Percentiles rank a stretch among this genome's conserved stretches.
Evolutionary conservation across 2,888 invertebrate species (phyloP).

Genomic region (Allygus modestus): DNA sequence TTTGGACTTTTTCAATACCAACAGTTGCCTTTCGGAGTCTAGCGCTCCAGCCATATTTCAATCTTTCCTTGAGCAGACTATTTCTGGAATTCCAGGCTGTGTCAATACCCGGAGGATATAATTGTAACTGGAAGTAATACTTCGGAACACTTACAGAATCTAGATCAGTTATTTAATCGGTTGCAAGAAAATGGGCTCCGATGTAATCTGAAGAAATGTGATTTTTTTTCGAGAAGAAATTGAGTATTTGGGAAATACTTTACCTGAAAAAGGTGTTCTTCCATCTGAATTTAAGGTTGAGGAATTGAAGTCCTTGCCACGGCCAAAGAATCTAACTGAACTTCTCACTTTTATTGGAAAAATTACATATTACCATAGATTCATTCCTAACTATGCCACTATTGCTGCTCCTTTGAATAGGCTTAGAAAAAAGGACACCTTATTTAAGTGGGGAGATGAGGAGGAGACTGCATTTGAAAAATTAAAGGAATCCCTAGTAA

Average conservation of each 20-base stretch:
- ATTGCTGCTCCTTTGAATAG: slow-evolving; percentile 29
- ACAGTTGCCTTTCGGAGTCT: not conserved
- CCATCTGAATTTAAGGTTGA: slow-evolving; percentile 34
- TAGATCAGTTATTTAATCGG: not conserved
- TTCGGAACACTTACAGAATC: slow-evolving; percentile 7
- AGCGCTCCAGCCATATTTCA: slow-evolving; percentile 26
- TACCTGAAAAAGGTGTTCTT: slow-evolving; percentile 11
- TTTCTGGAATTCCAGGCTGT: slow-evolving; percentile 23
- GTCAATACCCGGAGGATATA: slow-evolving; percentile 2
- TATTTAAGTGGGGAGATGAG: slow-evolving; percentile 20
- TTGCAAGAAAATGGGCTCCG: slow-evolving; percentile 10
- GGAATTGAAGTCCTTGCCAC: slow-evolving; percentile 6
- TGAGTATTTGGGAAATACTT: not conserved
- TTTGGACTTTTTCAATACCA: slow-evolving; percentile 40
- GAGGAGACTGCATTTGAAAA: slow-evolving; percentile 9
- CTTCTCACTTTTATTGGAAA: slow-evolving; percentile 30
- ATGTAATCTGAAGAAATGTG: not conserved
- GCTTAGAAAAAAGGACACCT: not conserved
- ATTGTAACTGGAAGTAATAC: slow-evolving; percentile 10
- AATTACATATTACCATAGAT: slow-evolving; percentile 4
- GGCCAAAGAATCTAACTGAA: slow-evolving; percentile 32
- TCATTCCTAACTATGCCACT: slow-evolving; percentile 36
- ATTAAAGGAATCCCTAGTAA: not conserved
- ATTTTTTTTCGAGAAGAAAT: not conserved
- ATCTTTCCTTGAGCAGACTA: slow-evolving; percentile 29